Conservation (phyloP, 2,113 vertebrate species). For the Rhinolophus ferrumequinum region DNA sequence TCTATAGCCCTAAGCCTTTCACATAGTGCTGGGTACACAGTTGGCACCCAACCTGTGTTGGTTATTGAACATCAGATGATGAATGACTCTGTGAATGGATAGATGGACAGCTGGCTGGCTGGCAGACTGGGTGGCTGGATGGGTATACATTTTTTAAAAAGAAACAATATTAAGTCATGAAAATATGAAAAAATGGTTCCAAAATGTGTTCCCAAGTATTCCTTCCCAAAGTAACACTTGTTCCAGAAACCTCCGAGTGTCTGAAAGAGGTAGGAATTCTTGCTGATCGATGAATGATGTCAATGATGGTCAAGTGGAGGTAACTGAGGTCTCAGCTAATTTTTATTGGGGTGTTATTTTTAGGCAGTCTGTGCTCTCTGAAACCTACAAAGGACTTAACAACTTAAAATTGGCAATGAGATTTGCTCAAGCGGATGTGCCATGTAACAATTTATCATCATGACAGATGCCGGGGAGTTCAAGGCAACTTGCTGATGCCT, state of each 20-base stretch:
- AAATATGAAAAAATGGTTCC: background rate
- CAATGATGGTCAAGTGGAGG: background rate
- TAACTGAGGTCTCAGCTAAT: background rate
- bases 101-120: too few relatives aligned
- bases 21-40: too few relatives aligned
- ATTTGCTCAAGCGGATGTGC: background rate
- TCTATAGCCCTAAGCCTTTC: background rate
- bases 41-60: background rate
- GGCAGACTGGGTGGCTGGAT: background rate
- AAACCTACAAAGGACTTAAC: background rate
- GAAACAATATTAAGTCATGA: background rate
- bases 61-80: background rate
- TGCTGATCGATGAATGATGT: background rate
- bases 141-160: background rate
- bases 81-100: background rate
- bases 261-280: background rate
- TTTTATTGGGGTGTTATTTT: conserved; percentile 1
- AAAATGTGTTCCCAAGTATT: background rate
- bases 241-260: background rate
- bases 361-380: background rate
- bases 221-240: background rate
- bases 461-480: conserved; percentile 26
- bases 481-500: conserved; percentile 6
- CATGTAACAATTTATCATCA: conserved; percentile 49
- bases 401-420: conserved; percentile 35